Evolutionary conservation across 2,113 vertebrate species (phyloP).

Genomic region (Colaptes auratus): DNA sequence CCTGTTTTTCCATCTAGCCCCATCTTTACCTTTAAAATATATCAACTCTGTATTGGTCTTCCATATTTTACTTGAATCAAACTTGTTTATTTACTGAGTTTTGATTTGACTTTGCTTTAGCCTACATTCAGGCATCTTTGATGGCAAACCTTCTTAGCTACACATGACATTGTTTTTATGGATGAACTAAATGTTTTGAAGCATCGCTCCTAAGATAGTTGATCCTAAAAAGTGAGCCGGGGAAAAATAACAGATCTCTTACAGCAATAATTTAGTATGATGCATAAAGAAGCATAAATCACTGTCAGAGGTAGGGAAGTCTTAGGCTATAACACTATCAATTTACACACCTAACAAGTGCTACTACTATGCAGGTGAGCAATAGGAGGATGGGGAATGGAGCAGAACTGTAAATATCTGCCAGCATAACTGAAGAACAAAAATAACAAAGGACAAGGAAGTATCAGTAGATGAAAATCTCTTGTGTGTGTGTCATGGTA

Average conservation of each 20-base stretch:
- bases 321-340: neutral
- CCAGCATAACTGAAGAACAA: neutral
- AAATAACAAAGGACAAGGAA: neutral
- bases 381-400: neutral
- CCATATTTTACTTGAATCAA: neutral
- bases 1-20: neutral
- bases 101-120: neutral
- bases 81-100: neutral
- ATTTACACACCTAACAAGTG: neutral
- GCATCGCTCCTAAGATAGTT: neutral
- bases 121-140: neutral
- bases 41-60: neutral
- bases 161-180: neutral
- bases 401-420: neutral
- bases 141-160: neutral
- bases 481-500: neutral
- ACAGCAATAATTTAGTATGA: neutral
- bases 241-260: neutral
- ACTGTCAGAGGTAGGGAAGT: neutral
- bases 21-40: neutral
- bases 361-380: neutral
- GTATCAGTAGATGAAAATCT: neutral
- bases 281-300: neutral
- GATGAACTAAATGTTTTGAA: neutral
- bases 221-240: neutral